Evolutionary conservation across 2,797 vertebrate genomes (phyloP).

Genomic region (Malurus splendens): DNA sequence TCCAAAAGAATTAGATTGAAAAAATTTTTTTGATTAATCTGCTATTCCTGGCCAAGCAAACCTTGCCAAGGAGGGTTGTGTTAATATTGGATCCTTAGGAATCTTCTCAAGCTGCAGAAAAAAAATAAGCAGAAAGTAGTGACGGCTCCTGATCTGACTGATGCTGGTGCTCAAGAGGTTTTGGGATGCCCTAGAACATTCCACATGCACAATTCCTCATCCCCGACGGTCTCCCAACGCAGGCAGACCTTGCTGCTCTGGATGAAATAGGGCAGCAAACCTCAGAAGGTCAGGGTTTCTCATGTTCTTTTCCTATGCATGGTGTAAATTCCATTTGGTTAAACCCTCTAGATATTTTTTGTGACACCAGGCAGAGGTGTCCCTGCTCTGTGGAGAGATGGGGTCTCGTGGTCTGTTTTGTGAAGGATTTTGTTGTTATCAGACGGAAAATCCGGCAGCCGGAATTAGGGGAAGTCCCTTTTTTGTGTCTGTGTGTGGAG

Average conservation of each 20-base stretch:
- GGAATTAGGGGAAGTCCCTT: not conserved
- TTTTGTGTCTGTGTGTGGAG: rapidly evolving
- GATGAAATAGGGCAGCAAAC: not conserved
- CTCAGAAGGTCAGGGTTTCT: not conserved
- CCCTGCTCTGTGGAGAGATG: not conserved
- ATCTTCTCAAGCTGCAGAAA: not conserved
- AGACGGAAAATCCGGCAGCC: not conserved
- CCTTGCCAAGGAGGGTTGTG: not conserved
- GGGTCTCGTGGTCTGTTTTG: rapidly evolving
- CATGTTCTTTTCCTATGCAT: rapidly evolving
- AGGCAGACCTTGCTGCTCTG: not conserved
- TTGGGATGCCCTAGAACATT: not conserved
- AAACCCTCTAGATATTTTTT: not conserved
- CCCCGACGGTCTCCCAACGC: not conserved
- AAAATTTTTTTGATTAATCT: not conserved
- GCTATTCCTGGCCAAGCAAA: not conserved
- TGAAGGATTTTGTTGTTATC: not conserved
- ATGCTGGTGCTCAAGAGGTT: not conserved
- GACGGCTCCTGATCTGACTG: not conserved
- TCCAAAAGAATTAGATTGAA: not conserved
- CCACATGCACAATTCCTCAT: not conserved
- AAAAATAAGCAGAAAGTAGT: not conserved
- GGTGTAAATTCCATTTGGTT: not conserved
- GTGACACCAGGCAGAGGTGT: not conserved
- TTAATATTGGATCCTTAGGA: not conserved